Conservation (phyloP, 2,888 invertebrate genomes). For the Masnerella sp. region DNA sequence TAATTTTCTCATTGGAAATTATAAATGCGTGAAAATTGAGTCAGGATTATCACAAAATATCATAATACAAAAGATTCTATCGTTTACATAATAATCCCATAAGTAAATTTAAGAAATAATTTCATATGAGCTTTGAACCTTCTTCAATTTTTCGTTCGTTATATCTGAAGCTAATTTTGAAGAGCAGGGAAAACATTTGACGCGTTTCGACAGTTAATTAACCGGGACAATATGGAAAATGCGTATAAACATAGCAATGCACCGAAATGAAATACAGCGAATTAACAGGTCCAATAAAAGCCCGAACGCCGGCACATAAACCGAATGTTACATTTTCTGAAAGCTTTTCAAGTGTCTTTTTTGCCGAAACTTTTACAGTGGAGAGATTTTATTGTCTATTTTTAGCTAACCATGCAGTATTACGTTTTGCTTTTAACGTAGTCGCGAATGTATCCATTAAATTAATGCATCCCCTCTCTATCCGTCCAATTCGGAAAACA, state of each 20-base stretch:
- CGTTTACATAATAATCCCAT: no score
- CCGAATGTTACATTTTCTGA: slow-evolving; percentile 41
- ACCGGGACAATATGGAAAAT: no score
- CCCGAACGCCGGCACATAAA: slow-evolving; percentile 27
- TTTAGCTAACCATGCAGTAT: slow-evolving; percentile 48
- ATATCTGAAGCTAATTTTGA: no score
- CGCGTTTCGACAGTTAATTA: no score
- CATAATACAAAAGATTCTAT: no score
- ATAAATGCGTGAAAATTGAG: no score
- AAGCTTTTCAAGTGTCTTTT: slow-evolving; percentile 46
- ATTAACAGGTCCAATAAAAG: slow-evolving; percentile 39
- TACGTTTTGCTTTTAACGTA: slow-evolving; percentile 44
- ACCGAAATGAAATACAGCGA: slow-evolving; percentile 21
- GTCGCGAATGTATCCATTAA: slow-evolving; percentile 44
- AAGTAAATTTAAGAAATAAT: no score
- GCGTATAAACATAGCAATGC: slow-evolving; percentile 29
- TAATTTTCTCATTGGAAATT: no score
- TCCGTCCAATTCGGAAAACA: slow-evolving; percentile 54
- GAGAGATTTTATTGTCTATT: slow-evolving; percentile 45
- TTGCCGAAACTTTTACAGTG: slow-evolving; percentile 31
- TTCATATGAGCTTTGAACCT: no score
- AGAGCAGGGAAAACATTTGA: no score
- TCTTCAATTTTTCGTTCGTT: no score
- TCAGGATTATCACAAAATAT: no score
- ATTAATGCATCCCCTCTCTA: slow-evolving; percentile 48